These are phyloP conservation scores for Motacilla tschutschensis DNA, from an alignment of 2,113 vertebrate genomes.

Conservation along the genomic window DNA sequence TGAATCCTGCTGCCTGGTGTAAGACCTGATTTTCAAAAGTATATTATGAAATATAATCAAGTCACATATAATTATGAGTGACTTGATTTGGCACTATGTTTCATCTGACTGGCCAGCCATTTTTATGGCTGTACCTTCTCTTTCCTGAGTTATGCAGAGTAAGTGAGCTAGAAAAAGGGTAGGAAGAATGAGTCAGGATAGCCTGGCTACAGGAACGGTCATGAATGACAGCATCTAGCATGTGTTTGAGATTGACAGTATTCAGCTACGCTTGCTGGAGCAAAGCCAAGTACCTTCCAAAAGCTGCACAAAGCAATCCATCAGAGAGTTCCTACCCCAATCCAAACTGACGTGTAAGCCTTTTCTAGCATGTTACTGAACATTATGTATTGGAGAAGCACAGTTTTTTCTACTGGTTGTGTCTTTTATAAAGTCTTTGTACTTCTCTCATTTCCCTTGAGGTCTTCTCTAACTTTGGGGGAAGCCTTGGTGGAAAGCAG, in stretches of 20 bases:
- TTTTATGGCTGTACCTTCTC: not conserved
- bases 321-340: not conserved
- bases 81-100: not conserved
- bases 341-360: not conserved
- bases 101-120: not conserved
- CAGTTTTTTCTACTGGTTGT: not conserved
- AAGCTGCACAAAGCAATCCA: not conserved
- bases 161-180: not conserved
- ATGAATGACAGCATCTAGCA: not conserved
- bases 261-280: not conserved
- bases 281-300: slow-evolving; percentile 10
- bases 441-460: not conserved
- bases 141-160: not conserved
- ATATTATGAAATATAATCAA: not conserved
- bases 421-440: not conserved
- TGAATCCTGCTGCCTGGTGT: not conserved
- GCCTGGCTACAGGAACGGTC: not conserved
- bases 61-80: not conserved
- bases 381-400: not conserved
- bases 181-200: not conserved
- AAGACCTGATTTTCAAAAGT: not conserved
- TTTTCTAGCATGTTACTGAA: not conserved
- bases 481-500: not conserved
- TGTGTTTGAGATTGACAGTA: not conserved
- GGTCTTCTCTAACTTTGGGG: not conserved